A percentile compares a stretch with the other conserved stretches of the same genome.
Conservation (phyloP, 2,797 vertebrate genomes). For the Podargus strigoides region DNA sequence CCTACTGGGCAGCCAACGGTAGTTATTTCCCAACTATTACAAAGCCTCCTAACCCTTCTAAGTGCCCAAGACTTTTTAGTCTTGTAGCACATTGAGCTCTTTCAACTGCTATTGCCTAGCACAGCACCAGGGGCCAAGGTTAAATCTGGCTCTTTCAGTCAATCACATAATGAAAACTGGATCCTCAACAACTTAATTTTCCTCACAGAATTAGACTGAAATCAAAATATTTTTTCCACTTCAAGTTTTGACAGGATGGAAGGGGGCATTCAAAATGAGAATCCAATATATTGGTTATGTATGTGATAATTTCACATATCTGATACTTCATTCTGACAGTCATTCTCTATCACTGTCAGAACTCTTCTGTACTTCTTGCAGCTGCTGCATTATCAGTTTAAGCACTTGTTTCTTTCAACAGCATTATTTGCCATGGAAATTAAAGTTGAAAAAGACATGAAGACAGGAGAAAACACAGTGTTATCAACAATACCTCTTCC, state of each 20-base stretch:
- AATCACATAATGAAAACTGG: not conserved
- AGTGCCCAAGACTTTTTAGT: not conserved
- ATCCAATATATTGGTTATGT: not conserved
- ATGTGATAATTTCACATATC: not conserved
- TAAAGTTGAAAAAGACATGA: slow-evolving; percentile 88
- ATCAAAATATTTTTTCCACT: not conserved
- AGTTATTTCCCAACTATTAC: not conserved
- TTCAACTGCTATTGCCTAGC: not conserved
- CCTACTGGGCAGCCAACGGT: not conserved
- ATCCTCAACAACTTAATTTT: not conserved
- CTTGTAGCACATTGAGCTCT: not conserved
- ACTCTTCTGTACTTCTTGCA: not conserved
- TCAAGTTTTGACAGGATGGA: not conserved
- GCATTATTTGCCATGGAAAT: slow-evolving; percentile 94
- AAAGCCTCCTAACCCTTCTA: not conserved
- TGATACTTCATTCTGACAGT: not conserved
- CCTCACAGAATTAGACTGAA: not conserved
- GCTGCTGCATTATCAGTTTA: not conserved
- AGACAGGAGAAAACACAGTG: slow-evolving; percentile 87
- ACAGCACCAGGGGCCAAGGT: not conserved
- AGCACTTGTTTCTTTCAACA: slow-evolving; percentile 66
- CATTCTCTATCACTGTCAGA: not conserved
- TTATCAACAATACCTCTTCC: slow-evolving; percentile 84
- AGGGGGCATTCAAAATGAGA: not conserved
- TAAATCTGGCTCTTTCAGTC: not conserved